A percentile compares a stretch with the other conserved stretches of the same genome.
Evolutionary conservation across 1,140 invertebrate genomes (phyloP).

Genomic region (Ephestia elutella): DNA sequence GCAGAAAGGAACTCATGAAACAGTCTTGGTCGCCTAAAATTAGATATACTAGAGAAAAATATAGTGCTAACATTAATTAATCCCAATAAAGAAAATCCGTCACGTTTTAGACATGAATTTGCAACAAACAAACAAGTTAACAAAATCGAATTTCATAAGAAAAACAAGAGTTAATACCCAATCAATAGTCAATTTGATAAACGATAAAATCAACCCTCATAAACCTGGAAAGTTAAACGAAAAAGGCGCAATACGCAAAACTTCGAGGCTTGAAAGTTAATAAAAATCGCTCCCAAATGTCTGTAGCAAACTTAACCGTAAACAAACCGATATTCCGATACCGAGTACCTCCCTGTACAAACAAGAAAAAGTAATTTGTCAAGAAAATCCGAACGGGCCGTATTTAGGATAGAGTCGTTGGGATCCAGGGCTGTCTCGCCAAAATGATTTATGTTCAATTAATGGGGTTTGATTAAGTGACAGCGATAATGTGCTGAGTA

Average conservation of each 20-base stretch:
- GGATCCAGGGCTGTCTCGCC: neutral
- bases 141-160: neutral
- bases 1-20: too few relatives aligned
- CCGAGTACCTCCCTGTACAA: conserved; percentile 38
- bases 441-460: conserved; percentile 1
- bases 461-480: neutral
- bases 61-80: too few relatives aligned
- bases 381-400: conserved; percentile 54
- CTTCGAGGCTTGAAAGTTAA: conserved; percentile 54
- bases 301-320: conserved; percentile 47
- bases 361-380: conserved; percentile 67
- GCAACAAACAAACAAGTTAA: neutral
- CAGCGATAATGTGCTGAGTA: neutral
- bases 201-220: conserved; percentile 44
- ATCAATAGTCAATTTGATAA: conserved; percentile 39
- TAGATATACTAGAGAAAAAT: too few relatives aligned
- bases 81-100: neutral
- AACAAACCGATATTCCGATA: conserved; percentile 55
- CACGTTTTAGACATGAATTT: neutral
- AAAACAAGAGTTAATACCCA: conserved; percentile 20
- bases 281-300: conserved; percentile 66
- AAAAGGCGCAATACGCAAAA: conserved; percentile 34
- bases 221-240: conserved; percentile 39
- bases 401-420: conserved; percentile 19
- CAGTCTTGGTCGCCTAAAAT: too few relatives aligned